These are phyloP conservation scores for Anguilla marmorata DNA, from an alignment of 2,797 vertebrate species.

Conservation along the genomic window DNA sequence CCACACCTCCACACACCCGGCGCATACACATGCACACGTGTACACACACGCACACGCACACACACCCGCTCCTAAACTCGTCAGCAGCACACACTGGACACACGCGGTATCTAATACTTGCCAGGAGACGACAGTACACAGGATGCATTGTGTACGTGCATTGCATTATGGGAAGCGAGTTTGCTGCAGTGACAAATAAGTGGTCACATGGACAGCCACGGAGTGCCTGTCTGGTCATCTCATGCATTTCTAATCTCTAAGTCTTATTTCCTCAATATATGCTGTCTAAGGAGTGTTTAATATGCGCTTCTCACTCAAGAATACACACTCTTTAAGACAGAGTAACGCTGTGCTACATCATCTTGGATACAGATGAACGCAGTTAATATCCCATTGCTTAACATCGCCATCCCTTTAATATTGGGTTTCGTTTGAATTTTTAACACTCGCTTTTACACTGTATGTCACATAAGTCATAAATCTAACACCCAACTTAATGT, in stretches of 20 bases:
- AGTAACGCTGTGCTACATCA: not conserved
- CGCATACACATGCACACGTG: not conserved
- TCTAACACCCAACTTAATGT: not conserved
- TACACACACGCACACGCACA: conserved; percentile 20
- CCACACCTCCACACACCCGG: conserved; percentile 26
- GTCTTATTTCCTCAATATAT: not conserved
- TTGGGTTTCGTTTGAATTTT: not conserved
- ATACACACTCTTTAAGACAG: not conserved
- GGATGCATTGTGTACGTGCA: not conserved
- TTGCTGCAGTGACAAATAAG: not conserved
- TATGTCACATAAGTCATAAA: not conserved
- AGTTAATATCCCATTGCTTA: not conserved
- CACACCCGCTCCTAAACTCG: conserved; percentile 51
- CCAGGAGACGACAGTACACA: not conserved
- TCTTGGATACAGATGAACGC: not conserved
- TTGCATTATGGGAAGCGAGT: conserved; percentile 7
- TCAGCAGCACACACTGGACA: not conserved
- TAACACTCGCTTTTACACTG: not conserved
- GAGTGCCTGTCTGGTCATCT: not conserved
- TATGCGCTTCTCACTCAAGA: not conserved
- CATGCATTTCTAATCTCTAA: conserved; percentile 4
- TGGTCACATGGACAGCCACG: not conserved
- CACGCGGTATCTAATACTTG: not conserved
- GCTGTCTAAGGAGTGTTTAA: not conserved
- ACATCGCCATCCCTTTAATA: not conserved